phyloP scores from a whole-genome alignment of 2,797 vertebrate genomes.

The Chelon labrosus region DNA sequence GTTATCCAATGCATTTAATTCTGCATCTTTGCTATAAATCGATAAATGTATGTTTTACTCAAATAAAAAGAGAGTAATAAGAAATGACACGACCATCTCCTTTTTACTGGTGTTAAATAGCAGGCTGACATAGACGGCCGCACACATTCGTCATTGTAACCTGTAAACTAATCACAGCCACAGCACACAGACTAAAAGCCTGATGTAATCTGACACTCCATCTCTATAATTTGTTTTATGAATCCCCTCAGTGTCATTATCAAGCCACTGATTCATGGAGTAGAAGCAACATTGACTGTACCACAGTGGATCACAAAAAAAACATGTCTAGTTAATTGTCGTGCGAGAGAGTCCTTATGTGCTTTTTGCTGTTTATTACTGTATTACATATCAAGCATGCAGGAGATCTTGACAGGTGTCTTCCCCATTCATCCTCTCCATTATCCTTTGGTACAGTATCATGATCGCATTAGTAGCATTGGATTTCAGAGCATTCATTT shows the following conservation, averaged over 20 bases:
- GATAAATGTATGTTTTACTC: background rate
- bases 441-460: slow-evolving; percentile 48
- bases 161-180: slow-evolving; percentile 63
- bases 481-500: slow-evolving; percentile 72
- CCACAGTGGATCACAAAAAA: slow-evolving; percentile 57
- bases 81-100: slow-evolving; percentile 25
- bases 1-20: slow-evolving; percentile 18
- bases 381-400: slow-evolving; percentile 51
- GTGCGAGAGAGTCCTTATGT: slow-evolving; percentile 41
- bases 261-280: slow-evolving; percentile 65
- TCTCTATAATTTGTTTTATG: slow-evolving; percentile 78
- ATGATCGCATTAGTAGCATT: slow-evolving; percentile 69
- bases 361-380: slow-evolving; percentile 54
- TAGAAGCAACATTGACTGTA: slow-evolving; percentile 53
- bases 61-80: background rate
- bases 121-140: background rate
- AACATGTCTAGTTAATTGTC: slow-evolving; percentile 54
- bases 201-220: slow-evolving; percentile 72
- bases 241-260: slow-evolving; percentile 67
- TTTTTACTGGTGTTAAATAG: slow-evolving; percentile 14
- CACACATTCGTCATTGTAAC: slow-evolving; percentile 17
- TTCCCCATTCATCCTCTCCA: slow-evolving; percentile 43
- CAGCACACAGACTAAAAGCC: slow-evolving; percentile 66
- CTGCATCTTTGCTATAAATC: slow-evolving; percentile 9
- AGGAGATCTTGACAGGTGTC: slow-evolving; percentile 53